These are phyloP conservation scores for Aphelocoma californica DNA, from an alignment of 2,797 vertebrate genomes.

Conservation along the genomic window DNA sequence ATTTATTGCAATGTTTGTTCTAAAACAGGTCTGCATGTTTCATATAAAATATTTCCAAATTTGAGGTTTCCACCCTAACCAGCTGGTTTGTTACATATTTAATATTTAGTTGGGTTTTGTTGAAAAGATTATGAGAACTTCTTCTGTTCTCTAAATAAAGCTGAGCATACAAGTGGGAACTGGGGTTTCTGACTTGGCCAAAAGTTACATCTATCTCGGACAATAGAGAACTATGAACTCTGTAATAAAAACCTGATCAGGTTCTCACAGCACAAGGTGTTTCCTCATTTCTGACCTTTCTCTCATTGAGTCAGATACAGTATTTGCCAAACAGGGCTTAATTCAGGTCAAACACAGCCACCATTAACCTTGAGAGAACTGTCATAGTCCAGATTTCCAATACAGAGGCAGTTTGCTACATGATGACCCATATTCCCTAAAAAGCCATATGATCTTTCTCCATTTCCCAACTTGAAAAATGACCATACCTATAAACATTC, in stretches of 20 bases:
- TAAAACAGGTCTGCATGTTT: neutral
- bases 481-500: neutral
- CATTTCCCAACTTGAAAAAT: neutral
- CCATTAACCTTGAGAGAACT: neutral
- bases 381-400: neutral
- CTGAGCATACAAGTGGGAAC: neutral
- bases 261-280: neutral
- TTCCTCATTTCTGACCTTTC: constrained; percentile 43
- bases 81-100: neutral
- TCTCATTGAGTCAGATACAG: neutral
- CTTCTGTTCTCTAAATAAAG: neutral
- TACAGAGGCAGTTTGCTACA: neutral
- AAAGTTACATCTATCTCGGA: neutral
- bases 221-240: neutral
- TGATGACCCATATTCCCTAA: neutral
- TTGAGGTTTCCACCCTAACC: neutral
- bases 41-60: neutral
- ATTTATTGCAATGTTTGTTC: constrained; percentile 33
- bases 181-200: neutral
- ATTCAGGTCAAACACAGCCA: neutral
- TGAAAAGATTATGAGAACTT: constrained; percentile 5
- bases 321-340: neutral
- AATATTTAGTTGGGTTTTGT: neutral
- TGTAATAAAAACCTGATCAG: neutral
- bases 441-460: neutral